These are phyloP conservation scores for Toxonevra muliebris DNA, from an alignment of 2,888 invertebrate species.

Conservation along the genomic window DNA sequence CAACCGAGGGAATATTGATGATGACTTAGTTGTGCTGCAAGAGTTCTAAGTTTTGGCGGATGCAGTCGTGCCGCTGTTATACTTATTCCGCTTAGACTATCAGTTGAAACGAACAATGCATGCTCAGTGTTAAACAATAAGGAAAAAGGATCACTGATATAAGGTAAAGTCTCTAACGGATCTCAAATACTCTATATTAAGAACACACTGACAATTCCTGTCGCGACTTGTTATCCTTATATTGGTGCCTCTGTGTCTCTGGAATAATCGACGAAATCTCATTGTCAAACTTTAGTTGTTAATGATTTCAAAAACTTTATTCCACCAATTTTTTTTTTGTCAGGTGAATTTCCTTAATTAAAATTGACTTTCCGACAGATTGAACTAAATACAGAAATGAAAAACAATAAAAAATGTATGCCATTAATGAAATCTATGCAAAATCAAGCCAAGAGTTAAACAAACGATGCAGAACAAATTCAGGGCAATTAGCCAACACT, in stretches of 20 bases:
- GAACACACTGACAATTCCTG: too few species aligned
- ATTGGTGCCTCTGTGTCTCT: not conserved
- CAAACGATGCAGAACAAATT: conserved; percentile 35
- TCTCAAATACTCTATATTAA: too few species aligned
- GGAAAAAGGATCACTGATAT: too few species aligned
- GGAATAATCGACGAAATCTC: not conserved
- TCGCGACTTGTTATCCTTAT: too few species aligned
- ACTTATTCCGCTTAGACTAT: too few species aligned
- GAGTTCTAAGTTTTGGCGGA: too few species aligned
- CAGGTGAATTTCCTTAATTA: conserved; percentile 14
- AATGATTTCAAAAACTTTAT: not conserved
- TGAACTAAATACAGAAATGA: conserved; percentile 16
- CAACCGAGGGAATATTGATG: too few species aligned
- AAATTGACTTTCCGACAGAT: conserved; percentile 8
- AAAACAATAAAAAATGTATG: not conserved
- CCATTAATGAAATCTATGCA: conserved; percentile 11
- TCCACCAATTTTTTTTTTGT: not conserved
- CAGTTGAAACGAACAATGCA: too few species aligned
- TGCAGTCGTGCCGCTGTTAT: too few species aligned
- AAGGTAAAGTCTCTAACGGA: too few species aligned
- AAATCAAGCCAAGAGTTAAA: conserved; percentile 21
- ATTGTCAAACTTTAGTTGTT: not conserved
- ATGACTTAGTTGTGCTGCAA: too few species aligned
- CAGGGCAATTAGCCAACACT: conserved; percentile 35
- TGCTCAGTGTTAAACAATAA: too few species aligned